phyloP scores from a whole-genome alignment of 2,113 vertebrate species.

The Thomomys bottae region DNA sequence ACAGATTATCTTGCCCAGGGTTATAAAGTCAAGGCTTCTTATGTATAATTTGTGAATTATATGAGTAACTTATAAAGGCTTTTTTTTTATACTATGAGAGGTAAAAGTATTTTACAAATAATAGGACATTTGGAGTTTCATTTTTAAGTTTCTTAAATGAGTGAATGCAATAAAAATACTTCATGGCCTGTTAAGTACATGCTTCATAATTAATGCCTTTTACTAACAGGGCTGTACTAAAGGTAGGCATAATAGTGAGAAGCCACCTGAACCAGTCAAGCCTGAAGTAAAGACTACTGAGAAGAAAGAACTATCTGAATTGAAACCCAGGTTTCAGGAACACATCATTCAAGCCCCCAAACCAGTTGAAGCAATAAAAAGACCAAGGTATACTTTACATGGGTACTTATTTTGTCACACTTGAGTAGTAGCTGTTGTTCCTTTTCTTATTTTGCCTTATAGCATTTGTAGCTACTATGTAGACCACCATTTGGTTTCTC shows the following conservation, averaged over 20 bases:
- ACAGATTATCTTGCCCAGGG: background rate
- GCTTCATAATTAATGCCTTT: slow-evolving; percentile 34
- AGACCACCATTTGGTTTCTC: background rate
- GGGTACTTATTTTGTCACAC: background rate
- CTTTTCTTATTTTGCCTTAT: background rate
- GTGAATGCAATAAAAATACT: background rate
- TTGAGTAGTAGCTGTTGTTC: slow-evolving; percentile 30
- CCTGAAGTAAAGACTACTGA: slow-evolving; percentile 95
- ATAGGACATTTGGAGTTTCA: background rate
- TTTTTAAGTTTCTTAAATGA: slow-evolving; percentile 33
- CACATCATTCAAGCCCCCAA: slow-evolving; percentile 95
- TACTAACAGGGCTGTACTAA: slow-evolving; percentile 94
- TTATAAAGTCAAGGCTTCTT: background rate
- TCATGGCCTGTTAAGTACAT: background rate
- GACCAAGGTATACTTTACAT: slow-evolving; percentile 90
- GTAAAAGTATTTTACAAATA: background rate
- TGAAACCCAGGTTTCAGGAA: slow-evolving; percentile 94
- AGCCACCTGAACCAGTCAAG: slow-evolving; percentile 95
- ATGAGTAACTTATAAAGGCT: background rate
- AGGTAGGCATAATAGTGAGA: slow-evolving; percentile 96
- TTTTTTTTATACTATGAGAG: background rate
- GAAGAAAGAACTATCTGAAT: slow-evolving; percentile 89
- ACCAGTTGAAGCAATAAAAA: slow-evolving; percentile 92
- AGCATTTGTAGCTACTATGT: background rate
- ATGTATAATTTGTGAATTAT: background rate